Evolutionary conservation across 1,140 invertebrate species (phyloP).

Genomic region (Danaus plexippus): DNA sequence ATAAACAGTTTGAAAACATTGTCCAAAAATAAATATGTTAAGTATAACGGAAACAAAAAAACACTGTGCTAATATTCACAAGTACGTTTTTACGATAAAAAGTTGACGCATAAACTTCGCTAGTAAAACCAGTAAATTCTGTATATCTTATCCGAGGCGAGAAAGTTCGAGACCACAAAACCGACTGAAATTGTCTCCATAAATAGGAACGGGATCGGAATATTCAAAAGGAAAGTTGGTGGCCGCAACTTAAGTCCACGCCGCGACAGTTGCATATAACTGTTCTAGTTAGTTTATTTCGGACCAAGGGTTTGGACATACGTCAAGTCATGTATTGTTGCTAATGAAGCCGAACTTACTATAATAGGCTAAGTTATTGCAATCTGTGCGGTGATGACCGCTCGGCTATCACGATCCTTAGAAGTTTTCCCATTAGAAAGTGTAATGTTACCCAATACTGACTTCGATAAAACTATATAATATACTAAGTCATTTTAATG

Average conservation of each 20-base stretch:
- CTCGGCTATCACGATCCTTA: constrained; percentile 33
- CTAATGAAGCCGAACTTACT: constrained; percentile 60
- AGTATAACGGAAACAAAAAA: too few species aligned
- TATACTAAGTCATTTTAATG: too few species aligned
- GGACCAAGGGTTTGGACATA: constrained; percentile 19
- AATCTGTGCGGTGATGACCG: constrained; percentile 49
- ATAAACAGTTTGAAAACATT: too few species aligned
- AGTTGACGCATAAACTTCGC: constrained; percentile 24
- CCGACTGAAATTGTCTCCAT: constrained; percentile 45
- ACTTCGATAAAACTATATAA: too few species aligned
- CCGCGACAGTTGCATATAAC: constrained; percentile 56
- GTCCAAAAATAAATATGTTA: too few species aligned
- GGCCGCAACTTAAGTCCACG: constrained; percentile 29
- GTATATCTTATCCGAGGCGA: constrained; percentile 40
- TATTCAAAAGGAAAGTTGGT: constrained; percentile 61
- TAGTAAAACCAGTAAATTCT: constrained; percentile 24
- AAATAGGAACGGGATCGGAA: constrained; percentile 52
- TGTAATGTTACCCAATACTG: constrained; percentile 12
- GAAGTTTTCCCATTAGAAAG: constrained; percentile 42
- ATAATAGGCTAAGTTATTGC: constrained; percentile 51
- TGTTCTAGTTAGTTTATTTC: constrained; percentile 39
- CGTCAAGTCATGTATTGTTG: constrained; percentile 47
- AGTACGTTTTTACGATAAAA: constrained; percentile 16
- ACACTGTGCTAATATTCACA: too few species aligned
- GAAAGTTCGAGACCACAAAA: constrained; percentile 51